Evolutionary conservation across 2,888 invertebrate genomes (phyloP).

Genomic region (Chironomus tentans): DNA sequence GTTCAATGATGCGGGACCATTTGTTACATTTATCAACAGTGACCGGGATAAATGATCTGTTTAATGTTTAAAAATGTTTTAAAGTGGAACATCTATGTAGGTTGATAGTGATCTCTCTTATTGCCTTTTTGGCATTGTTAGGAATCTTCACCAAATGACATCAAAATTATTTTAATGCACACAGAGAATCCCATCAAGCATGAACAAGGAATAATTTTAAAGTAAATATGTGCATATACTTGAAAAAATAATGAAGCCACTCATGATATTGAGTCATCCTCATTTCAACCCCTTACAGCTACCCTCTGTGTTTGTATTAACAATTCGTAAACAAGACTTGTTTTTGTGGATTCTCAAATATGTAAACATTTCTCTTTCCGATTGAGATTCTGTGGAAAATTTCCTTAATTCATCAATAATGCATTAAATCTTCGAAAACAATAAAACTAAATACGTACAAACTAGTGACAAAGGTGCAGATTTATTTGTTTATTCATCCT

Average conservation of each 20-base stretch:
- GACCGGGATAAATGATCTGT: neutral
- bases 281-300: neutral
- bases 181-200: neutral
- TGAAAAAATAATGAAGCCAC: neutral
- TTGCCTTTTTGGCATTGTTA: neutral
- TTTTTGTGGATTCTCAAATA: neutral
- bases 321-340: neutral
- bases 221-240: neutral
- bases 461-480: constrained; percentile 15
- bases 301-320: constrained; percentile 5
- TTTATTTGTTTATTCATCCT: constrained; percentile 11
- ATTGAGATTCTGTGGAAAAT: neutral
- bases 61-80: neutral
- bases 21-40: neutral
- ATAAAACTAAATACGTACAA: neutral
- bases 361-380: constrained; percentile 5
- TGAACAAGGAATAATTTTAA: neutral
- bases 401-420: neutral
- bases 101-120: constrained; percentile 8
- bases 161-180: neutral
- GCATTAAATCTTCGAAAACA: neutral
- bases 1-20: constrained; percentile 21
- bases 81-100: neutral
- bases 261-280: neutral
- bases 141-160: neutral